Conservation (phyloP, 2,888 invertebrate genomes). For the Allygus modestus region DNA sequence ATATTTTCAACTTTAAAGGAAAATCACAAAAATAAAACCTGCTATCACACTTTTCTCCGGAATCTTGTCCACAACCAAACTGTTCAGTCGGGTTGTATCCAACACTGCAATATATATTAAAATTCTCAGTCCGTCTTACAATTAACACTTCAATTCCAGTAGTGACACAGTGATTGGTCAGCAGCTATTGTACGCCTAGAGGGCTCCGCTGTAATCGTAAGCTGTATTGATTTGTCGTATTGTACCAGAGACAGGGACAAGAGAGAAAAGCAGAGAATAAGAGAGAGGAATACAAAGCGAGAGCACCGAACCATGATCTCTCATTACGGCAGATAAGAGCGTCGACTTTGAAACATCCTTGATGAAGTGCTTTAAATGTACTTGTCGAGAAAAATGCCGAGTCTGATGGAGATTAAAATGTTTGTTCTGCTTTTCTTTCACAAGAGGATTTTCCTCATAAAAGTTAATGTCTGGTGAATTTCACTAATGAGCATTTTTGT, state of each 20-base stretch:
- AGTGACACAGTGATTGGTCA: background rate
- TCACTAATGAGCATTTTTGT: background rate
- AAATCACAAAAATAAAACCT: too few species aligned
- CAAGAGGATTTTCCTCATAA: background rate
- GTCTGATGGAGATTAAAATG: conserved; percentile 27
- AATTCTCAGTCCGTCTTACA: background rate
- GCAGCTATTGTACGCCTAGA: background rate
- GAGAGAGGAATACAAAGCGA: conserved; percentile 11
- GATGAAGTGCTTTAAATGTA: conserved; percentile 17
- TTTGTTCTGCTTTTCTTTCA: conserved; percentile 1
- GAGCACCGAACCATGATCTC: background rate
- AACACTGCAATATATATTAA: background rate
- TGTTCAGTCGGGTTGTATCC: too few species aligned
- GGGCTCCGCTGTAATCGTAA: background rate
- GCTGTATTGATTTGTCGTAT: conserved; percentile 18
- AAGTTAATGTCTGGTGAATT: background rate
- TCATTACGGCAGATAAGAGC: background rate
- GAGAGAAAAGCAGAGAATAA: background rate
- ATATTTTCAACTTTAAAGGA: too few species aligned
- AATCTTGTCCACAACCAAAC: too few species aligned
- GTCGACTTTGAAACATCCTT: background rate
- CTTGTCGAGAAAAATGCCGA: conserved; percentile 20
- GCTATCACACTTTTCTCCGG: too few species aligned
- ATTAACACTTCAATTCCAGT: conserved; percentile 2
- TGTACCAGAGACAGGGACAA: background rate